Evolutionary conservation across 2,113 vertebrate species (phyloP).

Genomic region (Quiscalus mexicanus): DNA sequence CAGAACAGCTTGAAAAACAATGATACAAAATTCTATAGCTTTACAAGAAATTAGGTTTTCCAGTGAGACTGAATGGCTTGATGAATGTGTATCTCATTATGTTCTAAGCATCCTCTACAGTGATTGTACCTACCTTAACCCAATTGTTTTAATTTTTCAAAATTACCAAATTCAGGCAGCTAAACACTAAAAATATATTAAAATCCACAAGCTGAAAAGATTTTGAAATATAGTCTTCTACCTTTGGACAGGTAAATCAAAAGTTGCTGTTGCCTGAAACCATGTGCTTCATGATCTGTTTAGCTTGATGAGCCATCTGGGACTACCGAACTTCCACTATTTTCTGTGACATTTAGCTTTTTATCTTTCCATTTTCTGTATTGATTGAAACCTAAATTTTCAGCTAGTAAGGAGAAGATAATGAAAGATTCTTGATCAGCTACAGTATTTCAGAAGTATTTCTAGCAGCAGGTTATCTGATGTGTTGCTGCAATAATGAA

Average conservation of each 20-base stretch:
- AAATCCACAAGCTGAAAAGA: background rate
- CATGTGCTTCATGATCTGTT: background rate
- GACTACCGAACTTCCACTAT: background rate
- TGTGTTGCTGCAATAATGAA: background rate
- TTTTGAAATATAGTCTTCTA: background rate
- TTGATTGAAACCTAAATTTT: background rate
- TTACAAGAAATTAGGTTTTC: background rate
- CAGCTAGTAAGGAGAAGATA: background rate
- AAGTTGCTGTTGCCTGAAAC: background rate
- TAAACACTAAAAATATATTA: background rate
- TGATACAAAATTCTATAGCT: background rate
- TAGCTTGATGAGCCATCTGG: background rate
- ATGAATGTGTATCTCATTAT: background rate
- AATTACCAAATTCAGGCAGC: background rate
- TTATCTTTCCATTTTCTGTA: background rate
- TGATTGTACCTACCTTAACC: background rate
- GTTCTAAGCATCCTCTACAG: background rate
- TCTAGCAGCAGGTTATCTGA: background rate
- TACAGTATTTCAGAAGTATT: background rate
- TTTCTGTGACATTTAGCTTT: background rate
- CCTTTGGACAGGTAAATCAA: background rate
- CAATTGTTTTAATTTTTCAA: background rate
- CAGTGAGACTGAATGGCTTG: accelerated
- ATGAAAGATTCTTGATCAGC: background rate
- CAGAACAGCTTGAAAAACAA: background rate